Percentiles rank a stretch among this genome's conserved stretches.
Conservation (phyloP, 2,113 vertebrate species). For the Urocolius indicus region DNA sequence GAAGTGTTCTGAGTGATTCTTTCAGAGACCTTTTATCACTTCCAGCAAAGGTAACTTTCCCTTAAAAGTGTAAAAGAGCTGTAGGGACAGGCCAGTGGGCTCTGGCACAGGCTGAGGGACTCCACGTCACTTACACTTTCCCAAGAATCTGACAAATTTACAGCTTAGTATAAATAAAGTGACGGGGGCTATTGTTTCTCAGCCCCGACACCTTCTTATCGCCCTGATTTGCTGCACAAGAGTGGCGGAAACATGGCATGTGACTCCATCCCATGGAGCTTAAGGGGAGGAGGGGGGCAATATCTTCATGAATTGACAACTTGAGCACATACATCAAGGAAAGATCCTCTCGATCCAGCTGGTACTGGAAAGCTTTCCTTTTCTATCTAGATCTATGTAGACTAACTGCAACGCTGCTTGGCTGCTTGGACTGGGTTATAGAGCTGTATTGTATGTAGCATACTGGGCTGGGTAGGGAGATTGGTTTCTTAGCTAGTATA, state of each 20-base stretch:
- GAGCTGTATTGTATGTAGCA: neutral
- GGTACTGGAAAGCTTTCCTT: neutral
- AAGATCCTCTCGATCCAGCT: neutral
- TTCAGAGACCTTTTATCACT: constrained; percentile 59
- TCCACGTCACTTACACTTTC: constrained; percentile 67
- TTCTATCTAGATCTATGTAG: neutral
- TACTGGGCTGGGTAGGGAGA: neutral
- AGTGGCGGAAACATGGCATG: constrained; percentile 79
- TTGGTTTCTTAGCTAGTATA: neutral
- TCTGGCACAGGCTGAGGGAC: constrained; percentile 12
- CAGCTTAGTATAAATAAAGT: constrained; percentile 74
- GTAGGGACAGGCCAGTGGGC: constrained; percentile 2
- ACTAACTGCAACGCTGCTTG: neutral
- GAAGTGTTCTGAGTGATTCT: constrained; percentile 33
- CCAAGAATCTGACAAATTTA: constrained; percentile 74
- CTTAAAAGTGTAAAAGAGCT: constrained; percentile 57
- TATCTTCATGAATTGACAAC: neutral
- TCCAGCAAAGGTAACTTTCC: constrained; percentile 57
- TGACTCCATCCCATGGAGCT: constrained; percentile 22
- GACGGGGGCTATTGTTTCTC: constrained; percentile 82
- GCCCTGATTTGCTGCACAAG: constrained; percentile 50
- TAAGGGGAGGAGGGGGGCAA: neutral
- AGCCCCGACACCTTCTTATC: constrained; percentile 89
- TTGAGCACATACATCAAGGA: neutral
- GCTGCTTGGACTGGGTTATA: rapidly evolving